Percentiles rank a stretch among this genome's conserved stretches.
Conservation (phyloP, 2,888 invertebrate genomes). For the Euzophera pinguis region DNA sequence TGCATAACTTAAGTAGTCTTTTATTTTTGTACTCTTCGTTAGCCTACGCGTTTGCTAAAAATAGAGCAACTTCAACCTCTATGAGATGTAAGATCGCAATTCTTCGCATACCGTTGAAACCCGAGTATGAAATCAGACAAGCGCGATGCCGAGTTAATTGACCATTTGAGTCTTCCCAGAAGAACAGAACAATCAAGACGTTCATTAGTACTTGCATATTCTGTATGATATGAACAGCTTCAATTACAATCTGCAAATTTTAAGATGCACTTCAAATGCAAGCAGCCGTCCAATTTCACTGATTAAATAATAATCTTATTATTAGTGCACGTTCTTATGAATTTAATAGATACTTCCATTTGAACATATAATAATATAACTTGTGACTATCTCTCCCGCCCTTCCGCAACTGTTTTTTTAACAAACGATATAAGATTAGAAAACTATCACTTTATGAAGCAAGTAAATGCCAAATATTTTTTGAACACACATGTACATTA, state of each 20-base stretch:
- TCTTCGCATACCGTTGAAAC: slow-evolving; percentile 22
- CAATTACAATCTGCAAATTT: slow-evolving; percentile 3
- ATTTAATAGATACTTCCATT: too few species aligned
- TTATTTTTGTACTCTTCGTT: background rate
- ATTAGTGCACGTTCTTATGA: too few species aligned
- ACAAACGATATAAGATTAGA: too few species aligned
- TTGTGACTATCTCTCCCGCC: too few species aligned
- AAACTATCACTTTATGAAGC: too few species aligned
- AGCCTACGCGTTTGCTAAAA: background rate
- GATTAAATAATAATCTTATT: background rate
- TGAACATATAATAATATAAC: too few species aligned
- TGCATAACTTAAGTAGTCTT: background rate
- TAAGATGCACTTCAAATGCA: slow-evolving; percentile 54
- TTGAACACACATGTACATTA: too few species aligned
- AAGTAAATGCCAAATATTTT: too few species aligned
- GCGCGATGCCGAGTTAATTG: slow-evolving; percentile 57
- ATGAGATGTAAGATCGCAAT: slow-evolving; percentile 11
- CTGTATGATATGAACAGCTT: slow-evolving; percentile 1
- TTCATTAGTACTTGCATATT: slow-evolving; percentile 29
- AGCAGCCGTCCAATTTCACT: slow-evolving; percentile 18
- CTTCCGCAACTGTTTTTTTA: too few species aligned
- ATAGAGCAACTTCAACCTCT: background rate
- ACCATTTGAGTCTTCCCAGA: slow-evolving; percentile 45
- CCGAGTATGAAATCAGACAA: slow-evolving; percentile 40
- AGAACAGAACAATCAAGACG: slow-evolving; percentile 40